Percentiles rank a stretch among this genome's conserved stretches.
These are phyloP conservation scores for Toxonevra muliebris DNA, from an alignment of 2,888 invertebrate genomes.

Conservation along the genomic window DNA sequence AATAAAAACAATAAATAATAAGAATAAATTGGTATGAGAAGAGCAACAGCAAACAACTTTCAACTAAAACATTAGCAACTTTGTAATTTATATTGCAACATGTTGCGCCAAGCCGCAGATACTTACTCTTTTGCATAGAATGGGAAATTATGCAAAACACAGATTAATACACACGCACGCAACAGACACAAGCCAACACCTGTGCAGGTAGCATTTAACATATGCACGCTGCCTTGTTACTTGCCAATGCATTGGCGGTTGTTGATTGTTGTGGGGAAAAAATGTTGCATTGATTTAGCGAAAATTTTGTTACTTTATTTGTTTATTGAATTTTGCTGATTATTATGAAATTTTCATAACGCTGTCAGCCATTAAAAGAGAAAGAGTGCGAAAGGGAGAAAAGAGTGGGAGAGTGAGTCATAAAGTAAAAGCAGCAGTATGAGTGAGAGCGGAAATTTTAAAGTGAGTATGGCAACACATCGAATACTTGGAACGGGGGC, in stretches of 20 bases:
- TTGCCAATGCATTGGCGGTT: background rate
- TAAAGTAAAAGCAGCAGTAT: no score
- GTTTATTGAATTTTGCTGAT: constrained; percentile 3
- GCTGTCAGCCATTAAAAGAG: no score
- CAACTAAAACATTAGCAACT: background rate
- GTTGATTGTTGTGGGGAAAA: background rate
- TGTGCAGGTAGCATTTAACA: background rate
- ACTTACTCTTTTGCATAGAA: no score
- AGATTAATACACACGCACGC: background rate
- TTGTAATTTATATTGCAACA: background rate
- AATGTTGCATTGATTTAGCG: background rate
- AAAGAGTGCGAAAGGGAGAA: no score
- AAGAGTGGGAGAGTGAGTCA: no score
- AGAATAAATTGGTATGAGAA: background rate
- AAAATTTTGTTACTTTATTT: constrained; percentile 1
- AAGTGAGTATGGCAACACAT: no score
- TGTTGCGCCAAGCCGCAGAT: background rate
- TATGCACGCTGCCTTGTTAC: background rate
- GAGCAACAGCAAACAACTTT: background rate
- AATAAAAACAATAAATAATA: background rate
- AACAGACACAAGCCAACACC: background rate
- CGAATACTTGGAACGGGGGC: no score
- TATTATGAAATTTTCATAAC: background rate
- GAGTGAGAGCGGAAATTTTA: no score
- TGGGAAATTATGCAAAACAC: no score